Evolutionary conservation across 2,888 invertebrate genomes (phyloP).

Genomic region (Chrysolina haemoptera): DNA sequence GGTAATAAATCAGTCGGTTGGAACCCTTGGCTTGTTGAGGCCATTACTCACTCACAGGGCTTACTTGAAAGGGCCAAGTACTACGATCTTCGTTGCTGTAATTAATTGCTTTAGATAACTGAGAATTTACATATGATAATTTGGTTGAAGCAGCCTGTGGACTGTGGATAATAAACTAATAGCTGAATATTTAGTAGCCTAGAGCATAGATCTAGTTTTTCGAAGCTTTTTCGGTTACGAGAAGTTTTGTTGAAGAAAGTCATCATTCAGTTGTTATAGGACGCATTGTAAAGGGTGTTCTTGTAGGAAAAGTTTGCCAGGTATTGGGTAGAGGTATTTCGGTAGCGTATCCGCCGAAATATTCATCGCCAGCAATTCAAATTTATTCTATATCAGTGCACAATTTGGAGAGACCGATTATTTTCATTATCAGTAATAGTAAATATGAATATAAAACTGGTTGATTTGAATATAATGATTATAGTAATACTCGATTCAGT

Average conservation of each 20-base stretch:
- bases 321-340: too few species aligned
- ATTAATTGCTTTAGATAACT: not conserved
- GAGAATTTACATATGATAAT: slow-evolving; percentile 6
- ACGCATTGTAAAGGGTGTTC: too few species aligned
- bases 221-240: too few species aligned
- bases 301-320: too few species aligned
- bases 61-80: not conserved
- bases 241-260: too few species aligned
- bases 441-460: too few species aligned
- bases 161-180: not conserved
- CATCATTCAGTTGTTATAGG: too few species aligned
- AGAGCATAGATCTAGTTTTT: not conserved
- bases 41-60: not conserved
- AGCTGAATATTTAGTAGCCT: not conserved
- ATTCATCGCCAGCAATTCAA: too few species aligned
- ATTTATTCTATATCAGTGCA: too few species aligned
- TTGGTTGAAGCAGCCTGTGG: not conserved
- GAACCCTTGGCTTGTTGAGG: not conserved
- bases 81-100: not conserved
- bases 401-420: too few species aligned
- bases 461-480: not conserved
- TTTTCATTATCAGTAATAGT: too few species aligned
- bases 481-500: not conserved
- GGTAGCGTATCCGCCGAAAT: too few species aligned
- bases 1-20: not conserved